Conservation (phyloP, 2,113 vertebrate genomes). For the Takifugu flavidus region DNA sequence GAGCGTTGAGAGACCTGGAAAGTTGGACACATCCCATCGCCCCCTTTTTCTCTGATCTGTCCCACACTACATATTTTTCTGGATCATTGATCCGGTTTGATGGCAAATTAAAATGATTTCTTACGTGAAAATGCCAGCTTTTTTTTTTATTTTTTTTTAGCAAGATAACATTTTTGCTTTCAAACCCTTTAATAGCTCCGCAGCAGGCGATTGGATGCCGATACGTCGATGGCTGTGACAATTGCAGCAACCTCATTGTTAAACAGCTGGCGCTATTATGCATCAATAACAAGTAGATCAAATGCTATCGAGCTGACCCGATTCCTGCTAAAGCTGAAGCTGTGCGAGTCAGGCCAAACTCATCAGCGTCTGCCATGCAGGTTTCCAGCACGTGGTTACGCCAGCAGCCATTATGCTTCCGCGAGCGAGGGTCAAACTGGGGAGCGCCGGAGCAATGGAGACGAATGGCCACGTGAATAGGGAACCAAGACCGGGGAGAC, state of each 20-base stretch:
- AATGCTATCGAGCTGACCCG: conserved; percentile 32
- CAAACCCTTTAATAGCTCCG: conserved; percentile 9
- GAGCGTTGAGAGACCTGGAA: conserved; percentile 61
- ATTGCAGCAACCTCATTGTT: conserved; percentile 25
- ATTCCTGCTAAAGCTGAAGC: conserved; percentile 34
- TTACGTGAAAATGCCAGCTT: background rate
- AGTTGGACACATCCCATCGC: conserved; percentile 56
- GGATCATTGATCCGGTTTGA: conserved; percentile 16
- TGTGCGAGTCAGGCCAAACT: conserved; percentile 6
- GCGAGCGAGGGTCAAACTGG: conserved; percentile 48
- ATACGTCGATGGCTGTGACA: conserved; percentile 1
- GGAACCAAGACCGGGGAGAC: conserved; percentile 38
- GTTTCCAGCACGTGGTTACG: conserved; percentile 50
- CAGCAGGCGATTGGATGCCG: conserved; percentile 23
- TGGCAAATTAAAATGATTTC: background rate
- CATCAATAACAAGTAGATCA: conserved; percentile 16
- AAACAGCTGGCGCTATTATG: conserved; percentile 20
- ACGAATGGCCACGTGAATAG: conserved; percentile 57
- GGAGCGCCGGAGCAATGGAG: conserved; percentile 55
- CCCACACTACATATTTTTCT: conserved; percentile 3
- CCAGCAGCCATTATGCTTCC: conserved; percentile 45
- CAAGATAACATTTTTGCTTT: background rate
- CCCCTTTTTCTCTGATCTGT: conserved; percentile 37
- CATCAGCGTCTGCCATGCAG: conserved; percentile 9
- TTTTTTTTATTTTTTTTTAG: background rate